Percentiles rank a stretch among this genome's conserved stretches.
These are phyloP conservation scores for Chloroceryle aenea DNA, from an alignment of 2,113 vertebrate genomes.

Conservation along the genomic window DNA sequence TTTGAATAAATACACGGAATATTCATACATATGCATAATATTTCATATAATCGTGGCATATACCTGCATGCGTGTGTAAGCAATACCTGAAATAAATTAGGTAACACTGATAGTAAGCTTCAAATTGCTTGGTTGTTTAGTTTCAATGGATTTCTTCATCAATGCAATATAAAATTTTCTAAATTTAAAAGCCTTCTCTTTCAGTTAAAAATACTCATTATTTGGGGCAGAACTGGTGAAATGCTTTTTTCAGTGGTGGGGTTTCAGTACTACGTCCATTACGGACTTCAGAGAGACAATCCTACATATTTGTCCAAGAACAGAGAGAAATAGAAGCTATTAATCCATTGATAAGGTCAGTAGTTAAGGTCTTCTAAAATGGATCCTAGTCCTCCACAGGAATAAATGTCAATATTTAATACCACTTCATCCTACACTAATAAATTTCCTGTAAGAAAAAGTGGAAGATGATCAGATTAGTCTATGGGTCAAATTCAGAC, in stretches of 20 bases:
- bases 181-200: neutral
- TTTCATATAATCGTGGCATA: neutral
- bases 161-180: neutral
- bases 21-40: neutral
- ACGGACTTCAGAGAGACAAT: neutral
- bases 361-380: neutral
- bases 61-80: rapidly evolving
- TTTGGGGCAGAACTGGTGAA: neutral
- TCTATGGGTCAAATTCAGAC: neutral
- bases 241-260: neutral
- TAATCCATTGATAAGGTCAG: neutral
- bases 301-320: neutral
- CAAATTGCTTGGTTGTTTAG: neutral
- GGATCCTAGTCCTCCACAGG: neutral
- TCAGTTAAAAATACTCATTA: neutral
- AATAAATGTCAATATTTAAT: neutral
- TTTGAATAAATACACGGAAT: neutral
- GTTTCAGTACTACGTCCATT: neutral
- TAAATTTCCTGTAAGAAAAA: neutral
- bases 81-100: neutral
- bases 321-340: neutral
- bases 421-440: neutral
- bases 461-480: neutral
- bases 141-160: neutral
- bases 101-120: neutral